Evolutionary conservation across 2,113 vertebrate genomes (phyloP).

Genomic region (Strix uralensis): DNA sequence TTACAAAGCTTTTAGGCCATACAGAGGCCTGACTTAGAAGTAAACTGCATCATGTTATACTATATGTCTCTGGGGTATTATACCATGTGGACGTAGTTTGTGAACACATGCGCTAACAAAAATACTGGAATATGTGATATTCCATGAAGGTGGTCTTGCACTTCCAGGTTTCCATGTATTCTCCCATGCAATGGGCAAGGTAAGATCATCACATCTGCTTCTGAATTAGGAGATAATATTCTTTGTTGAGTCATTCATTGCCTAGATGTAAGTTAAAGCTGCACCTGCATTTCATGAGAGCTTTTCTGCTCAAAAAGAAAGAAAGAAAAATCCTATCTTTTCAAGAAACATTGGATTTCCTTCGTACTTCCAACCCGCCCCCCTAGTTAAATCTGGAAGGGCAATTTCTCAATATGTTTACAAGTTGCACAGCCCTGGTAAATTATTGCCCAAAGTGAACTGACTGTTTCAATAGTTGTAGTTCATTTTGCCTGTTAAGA

Average conservation of each 20-base stretch:
- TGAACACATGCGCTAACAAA: slow-evolving; percentile 13
- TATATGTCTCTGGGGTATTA: slow-evolving; percentile 14
- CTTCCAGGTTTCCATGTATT: background rate
- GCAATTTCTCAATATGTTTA: background rate
- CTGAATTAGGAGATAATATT: background rate
- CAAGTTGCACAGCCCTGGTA: background rate
- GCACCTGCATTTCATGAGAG: background rate
- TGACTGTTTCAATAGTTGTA: background rate
- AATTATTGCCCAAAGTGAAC: slow-evolving; percentile 19
- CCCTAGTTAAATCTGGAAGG: background rate
- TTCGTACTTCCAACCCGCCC: background rate
- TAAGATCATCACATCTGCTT: background rate
- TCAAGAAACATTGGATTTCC: background rate
- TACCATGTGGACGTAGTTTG: background rate
- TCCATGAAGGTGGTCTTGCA: slow-evolving; percentile 20
- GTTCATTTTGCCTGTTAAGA: slow-evolving; percentile 23
- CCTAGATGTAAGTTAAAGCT: background rate
- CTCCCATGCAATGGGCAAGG: background rate
- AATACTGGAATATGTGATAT: background rate
- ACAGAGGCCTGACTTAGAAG: slow-evolving; percentile 19
- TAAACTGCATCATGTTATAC: slow-evolving; percentile 34
- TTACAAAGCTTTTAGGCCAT: slow-evolving; percentile 50
- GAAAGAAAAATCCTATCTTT: background rate
- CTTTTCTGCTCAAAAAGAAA: background rate
- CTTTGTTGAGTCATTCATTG: background rate